A percentile compares a stretch with the other conserved stretches of the same genome.
These are phyloP conservation scores for Schlechtendalia chinensis DNA, from an alignment of 1,140 invertebrate species.

Conservation along the genomic window DNA sequence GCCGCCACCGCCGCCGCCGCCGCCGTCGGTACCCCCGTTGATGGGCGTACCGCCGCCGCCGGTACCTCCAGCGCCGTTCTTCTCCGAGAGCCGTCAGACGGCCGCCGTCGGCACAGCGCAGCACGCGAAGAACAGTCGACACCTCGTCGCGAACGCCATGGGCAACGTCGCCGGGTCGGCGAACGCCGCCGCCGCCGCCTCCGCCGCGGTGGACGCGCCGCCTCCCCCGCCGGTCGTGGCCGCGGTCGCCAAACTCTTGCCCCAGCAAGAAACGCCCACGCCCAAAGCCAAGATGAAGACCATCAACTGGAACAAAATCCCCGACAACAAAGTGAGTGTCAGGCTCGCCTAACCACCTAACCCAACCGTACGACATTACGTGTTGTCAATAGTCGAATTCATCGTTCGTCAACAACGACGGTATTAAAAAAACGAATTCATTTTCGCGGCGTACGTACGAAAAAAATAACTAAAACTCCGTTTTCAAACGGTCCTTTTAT, in stretches of 20 bases:
- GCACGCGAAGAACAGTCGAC: conserved; percentile 41
- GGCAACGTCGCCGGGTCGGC: too few relatives aligned
- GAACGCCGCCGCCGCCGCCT: conserved; percentile 51
- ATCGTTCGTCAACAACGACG: too few relatives aligned
- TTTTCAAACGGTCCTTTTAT: too few relatives aligned
- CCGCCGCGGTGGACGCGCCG: conserved; percentile 7
- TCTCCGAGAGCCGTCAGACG: conserved; percentile 51
- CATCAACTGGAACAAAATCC: conserved; percentile 92
- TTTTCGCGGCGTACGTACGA: too few relatives aligned
- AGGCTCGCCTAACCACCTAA: too few relatives aligned
- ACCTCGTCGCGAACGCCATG: neutral
- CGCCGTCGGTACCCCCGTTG: conserved; percentile 57
- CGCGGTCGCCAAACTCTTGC: conserved; percentile 61
- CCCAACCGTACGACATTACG: too few relatives aligned
- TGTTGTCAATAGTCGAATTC: too few relatives aligned
- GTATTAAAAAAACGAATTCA: too few relatives aligned
- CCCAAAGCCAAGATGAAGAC: conserved; percentile 93
- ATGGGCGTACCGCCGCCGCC: conserved; percentile 56
- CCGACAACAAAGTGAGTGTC: conserved; percentile 70
- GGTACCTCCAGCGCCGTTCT: conserved; percentile 54
- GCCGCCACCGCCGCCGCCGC: conserved; percentile 55
- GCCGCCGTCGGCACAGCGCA: conserved; percentile 53
- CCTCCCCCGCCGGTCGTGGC: conserved; percentile 53
- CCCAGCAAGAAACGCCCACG: conserved; percentile 82
- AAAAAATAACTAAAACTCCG: too few relatives aligned